Base-by-base conservation (phyloP, 1,140 invertebrate genomes). In the Sminthurinus signatus region DNA sequence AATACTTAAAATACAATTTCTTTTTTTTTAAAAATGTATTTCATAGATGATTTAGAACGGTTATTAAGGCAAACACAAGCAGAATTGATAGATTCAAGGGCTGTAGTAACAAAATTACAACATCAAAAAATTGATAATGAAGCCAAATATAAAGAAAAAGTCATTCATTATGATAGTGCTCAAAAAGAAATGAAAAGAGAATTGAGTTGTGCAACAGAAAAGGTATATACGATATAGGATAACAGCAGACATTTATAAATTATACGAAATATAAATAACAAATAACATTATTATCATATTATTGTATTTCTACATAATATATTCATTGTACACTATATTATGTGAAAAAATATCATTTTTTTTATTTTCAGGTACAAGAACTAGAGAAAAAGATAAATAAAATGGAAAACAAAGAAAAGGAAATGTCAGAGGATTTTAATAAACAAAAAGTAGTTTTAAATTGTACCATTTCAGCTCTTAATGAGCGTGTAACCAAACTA, bases 41-140 rank as follows among this genome's bases (percentile, higher is more conserved):
- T 21, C 46, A n/a, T 36, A 71, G 69, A 52, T 67, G 65, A 71
- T 27, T 29, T 71, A 12, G 65, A 68, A 19, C 19, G 58, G 39
- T 27, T 68, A 28, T 32, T 71, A 19, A 42, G 65, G 19, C 60
- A 71, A 43, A 68, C 65, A 1, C 65, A 68, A 51, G 60, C 42
- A 4, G 65, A 71, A 27, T 27, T 71, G 19, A 63, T 68, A 32
- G 65, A 71, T 17, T 44, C 62, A 1, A 43, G 62, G 27, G 59
- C 69, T 10, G 29, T 46, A 10, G 36, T 42, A 21, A 56, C 69
- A 4, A 65, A 61, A 31, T 46, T 71, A 36, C 58, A 71, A 23
- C 65, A 71, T 39, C 60, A 62, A 48, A 71, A 62, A 58, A 58
- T 14, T 15, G 50, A 60, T 12, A 31, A 48, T 1, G 54, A 64